Evolutionary conservation across 2,113 vertebrate genomes (phyloP).

Genomic region (Pantherophis guttatus): DNA sequence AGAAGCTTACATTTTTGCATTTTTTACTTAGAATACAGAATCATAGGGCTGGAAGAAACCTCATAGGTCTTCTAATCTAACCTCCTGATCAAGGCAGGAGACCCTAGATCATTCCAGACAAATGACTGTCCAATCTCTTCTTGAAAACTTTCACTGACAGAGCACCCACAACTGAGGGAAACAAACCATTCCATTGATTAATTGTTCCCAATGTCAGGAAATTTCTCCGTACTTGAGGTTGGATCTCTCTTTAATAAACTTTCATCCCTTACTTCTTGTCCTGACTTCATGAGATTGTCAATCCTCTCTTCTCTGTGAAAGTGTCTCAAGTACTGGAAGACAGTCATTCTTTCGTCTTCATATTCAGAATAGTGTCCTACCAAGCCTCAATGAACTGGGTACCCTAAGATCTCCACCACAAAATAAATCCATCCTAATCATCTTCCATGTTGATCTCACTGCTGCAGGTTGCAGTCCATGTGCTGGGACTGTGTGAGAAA

Average conservation of each 20-base stretch:
- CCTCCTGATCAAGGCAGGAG: background rate
- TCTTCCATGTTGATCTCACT: background rate
- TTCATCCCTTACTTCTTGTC: too few relatives aligned
- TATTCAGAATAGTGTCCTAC: background rate
- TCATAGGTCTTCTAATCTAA: background rate
- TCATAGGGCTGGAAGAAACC: background rate
- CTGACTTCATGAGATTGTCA: too few relatives aligned
- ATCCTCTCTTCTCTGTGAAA: too few relatives aligned
- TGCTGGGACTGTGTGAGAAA: too few relatives aligned
- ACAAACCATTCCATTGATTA: too few relatives aligned
- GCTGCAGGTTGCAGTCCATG: background rate
- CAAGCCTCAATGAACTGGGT: background rate
- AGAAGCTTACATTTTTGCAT: background rate
- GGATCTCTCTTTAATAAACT: too few relatives aligned
- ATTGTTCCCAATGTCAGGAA: too few relatives aligned
- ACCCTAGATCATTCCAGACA: background rate
- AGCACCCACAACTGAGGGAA: too few relatives aligned
- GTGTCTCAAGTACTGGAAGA: too few relatives aligned
- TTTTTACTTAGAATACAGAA: background rate
- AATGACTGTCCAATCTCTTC: too few relatives aligned
- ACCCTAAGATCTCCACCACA: background rate
- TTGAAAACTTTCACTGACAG: too few relatives aligned
- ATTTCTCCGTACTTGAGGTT: too few relatives aligned
- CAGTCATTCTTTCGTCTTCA: background rate
- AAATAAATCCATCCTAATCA: background rate